Base-by-base conservation (phyloP, 92 coral and sea anemone species). In the Actinernus sp. region DNA sequence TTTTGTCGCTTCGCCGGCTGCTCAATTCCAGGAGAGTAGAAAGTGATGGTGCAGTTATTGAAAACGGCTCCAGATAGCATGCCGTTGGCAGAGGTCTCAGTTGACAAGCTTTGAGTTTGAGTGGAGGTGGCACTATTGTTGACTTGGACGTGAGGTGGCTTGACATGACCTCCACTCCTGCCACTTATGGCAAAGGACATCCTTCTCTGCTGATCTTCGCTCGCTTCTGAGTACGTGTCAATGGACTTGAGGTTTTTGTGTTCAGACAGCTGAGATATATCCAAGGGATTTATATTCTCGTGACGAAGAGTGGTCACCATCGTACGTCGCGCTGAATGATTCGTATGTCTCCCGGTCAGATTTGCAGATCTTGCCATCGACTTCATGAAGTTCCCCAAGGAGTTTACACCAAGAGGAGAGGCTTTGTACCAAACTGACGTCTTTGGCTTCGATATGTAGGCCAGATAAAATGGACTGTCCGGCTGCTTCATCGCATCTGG, bases 281-380 rank as follows among this genome's bases (percentile, higher is more conserved):
- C 64, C 14, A 68, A 54, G 8, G 64, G 37, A 26, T 30, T 70
- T 39, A 54, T 28, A 27, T 65, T 49, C 19, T 65, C 61, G 77
- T 41, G 65, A 22, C 55, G 39, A 25, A 79, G 55, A 26, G 63
- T 29, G 20, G 81, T 61, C 0, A 71, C 62, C 79, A 70, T 71
- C 23, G 74, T 71, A 8, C 68, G 75, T 16, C 80, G 61, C 25
- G 80, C 80, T 5, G 84, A 76, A 22, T 76, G 84, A 60, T 76
- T 65, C 25, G 84, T 76, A 38, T 55, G 60, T 45, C 71, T 70
- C 17, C 79, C 73, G 1, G 66, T 13, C 2, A 79, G 58, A 23
- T 38, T 49, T 13, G 40, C 59, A 4, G 47, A 57, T 10, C 31
- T 25, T 40, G 73, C 57, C 86, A 79, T 79, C 0, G n/a, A 49